Base-by-base conservation (phyloP, 2,797 vertebrate species). In the Crenuchus spilurus region DNA sequence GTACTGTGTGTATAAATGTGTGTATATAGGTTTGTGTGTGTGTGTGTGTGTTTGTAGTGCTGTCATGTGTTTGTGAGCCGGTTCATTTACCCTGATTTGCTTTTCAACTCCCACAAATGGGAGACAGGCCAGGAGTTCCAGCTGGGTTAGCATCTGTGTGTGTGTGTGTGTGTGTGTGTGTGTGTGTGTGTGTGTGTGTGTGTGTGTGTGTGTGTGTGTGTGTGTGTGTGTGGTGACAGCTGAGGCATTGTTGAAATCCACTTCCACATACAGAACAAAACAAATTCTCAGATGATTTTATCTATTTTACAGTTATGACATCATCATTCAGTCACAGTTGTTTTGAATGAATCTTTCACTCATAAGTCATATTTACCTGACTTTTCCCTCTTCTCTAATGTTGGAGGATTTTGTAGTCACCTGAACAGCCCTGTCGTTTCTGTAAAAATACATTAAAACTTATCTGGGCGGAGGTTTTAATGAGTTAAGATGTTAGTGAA, bases 81-180 rank as follows among this genome's bases (percentile, higher is more conserved):
- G 11, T 55, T 64, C 9, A 73, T 65, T 73, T 44, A 20, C 18
- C n/a, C 44, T 51, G 28, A 55, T 64, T 44, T 54, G 49, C 49
- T 54, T 37, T 55, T 64, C 70, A 73, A 8, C 70, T 73, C 18
- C 48, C 8, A 11, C 35, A 14, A 24, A 33, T 39, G 26, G 70
- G 49, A 65, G 46, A 33, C 49, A 64, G 37, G 60, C 70, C 70
- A 72, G 16, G 16, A 33, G n/a, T 24, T 64, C 61, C 70, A 73
- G 71, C 35, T 63, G 70, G 57, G 9, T 61, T 18, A 35, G 61
- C 14, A 20, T 31, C 52, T 49, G 55, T 66, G 55, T 49, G 42
- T 70, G 62, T 72, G 48, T 69, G 49, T 61, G 52, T 33, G 52
- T 46, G 24, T 41, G 70, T 49, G 51, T 14, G 49, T 63, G 58